Percentiles rank a stretch among this genome's conserved stretches.
phyloP scores from a whole-genome alignment of 2,797 vertebrate genomes.

The Onychomys torridus region DNA sequence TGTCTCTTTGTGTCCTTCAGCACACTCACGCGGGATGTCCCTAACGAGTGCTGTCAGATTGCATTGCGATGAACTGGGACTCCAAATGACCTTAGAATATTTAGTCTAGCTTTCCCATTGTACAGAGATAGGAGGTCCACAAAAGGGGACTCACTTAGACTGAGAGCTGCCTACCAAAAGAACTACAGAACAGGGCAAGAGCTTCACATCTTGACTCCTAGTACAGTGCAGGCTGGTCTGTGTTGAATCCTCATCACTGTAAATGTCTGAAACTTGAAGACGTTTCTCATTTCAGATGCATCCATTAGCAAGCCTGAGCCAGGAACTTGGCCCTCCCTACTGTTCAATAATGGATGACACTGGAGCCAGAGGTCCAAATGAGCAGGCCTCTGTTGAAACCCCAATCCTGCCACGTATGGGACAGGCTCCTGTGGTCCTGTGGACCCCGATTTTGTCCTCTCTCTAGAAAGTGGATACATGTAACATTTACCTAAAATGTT shows the following conservation, averaged over 20 bases:
- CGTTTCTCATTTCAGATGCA: constrained; percentile 47
- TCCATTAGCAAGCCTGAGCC: constrained; percentile 21
- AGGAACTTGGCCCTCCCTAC: constrained; percentile 8
- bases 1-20: neutral
- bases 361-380: constrained; percentile 9
- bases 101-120: neutral
- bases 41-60: neutral
- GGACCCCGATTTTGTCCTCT: constrained; percentile 22
- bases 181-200: neutral
- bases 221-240: neutral
- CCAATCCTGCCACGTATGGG: neutral
- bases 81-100: constrained; percentile 1
- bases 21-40: neutral
- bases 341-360: constrained; percentile 14
- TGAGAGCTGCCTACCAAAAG: constrained; percentile 13
- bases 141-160: neutral
- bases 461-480: constrained; percentile 51
- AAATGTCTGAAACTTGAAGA: constrained; percentile 19
- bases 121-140: neutral
- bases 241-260: constrained; percentile 23
- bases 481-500: constrained; percentile 45
- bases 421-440: neutral
- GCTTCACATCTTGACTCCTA: neutral
- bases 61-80: neutral
- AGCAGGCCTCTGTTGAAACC: neutral